A percentile compares a stretch with the other conserved stretches of the same genome.
phyloP scores from a whole-genome alignment of 2,113 vertebrate genomes.

The Scomber colias region DNA sequence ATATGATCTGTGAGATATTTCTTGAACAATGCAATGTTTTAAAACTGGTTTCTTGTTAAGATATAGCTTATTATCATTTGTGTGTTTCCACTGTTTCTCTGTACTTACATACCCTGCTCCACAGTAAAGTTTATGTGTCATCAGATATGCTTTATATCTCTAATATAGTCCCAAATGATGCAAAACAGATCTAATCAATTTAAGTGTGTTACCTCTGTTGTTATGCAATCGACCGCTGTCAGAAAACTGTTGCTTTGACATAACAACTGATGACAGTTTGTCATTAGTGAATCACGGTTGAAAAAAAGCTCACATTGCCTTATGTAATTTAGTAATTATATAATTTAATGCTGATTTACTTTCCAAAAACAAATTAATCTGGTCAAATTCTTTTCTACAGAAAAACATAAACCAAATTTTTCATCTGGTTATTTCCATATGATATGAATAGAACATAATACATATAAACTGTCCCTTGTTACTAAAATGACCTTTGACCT shows the following conservation, averaged over 20 bases:
- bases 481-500: constrained; percentile 43
- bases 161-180: no score
- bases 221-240: neutral
- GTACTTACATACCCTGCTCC: neutral
- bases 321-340: neutral
- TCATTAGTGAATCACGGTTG: neutral
- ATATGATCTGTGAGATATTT: no score
- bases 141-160: no score
- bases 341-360: neutral
- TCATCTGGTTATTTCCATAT: neutral
- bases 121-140: no score
- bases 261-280: neutral
- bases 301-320: no score
- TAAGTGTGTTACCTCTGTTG: no score
- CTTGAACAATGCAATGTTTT: no score
- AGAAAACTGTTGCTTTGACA: neutral
- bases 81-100: neutral
- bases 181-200: no score
- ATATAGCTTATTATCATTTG: neutral
- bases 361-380: neutral
- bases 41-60: no score
- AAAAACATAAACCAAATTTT: neutral
- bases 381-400: neutral
- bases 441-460: neutral
- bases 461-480: neutral